A percentile compares a stretch with the other conserved stretches of the same genome.
These are phyloP conservation scores for Lasiurus cinereus DNA, from an alignment of 2,113 vertebrate genomes.

Conservation along the genomic window DNA sequence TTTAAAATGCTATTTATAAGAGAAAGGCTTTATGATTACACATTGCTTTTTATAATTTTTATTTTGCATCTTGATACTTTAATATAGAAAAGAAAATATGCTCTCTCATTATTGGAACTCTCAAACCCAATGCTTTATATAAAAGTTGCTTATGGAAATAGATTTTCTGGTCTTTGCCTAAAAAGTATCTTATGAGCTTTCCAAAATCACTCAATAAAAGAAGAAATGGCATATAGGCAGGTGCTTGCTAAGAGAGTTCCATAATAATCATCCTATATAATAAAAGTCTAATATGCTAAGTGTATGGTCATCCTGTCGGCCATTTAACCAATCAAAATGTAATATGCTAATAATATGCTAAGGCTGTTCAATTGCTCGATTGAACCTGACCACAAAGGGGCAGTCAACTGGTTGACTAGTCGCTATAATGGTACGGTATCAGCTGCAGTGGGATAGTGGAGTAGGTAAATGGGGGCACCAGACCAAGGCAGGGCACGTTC, in stretches of 20 bases:
- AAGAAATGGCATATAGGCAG: neutral
- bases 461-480: too few relatives aligned
- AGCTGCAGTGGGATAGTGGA: too few relatives aligned
- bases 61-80: conserved; percentile 33
- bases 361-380: too few relatives aligned
- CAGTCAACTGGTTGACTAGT: too few relatives aligned
- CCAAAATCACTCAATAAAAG: neutral
- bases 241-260: neutral
- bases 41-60: conserved; percentile 19
- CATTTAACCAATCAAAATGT: too few relatives aligned
- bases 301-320: too few relatives aligned
- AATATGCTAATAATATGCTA: too few relatives aligned
- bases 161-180: neutral
- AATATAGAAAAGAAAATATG: conserved; percentile 12
- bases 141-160: conserved; percentile 67
- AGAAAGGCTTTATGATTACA: neutral
- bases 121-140: neutral
- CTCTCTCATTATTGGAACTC: neutral
- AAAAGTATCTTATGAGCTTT: neutral
- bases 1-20: neutral
- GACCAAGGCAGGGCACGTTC: too few relatives aligned
- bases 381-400: too few relatives aligned
- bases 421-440: too few relatives aligned
- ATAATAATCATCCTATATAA: too few relatives aligned
- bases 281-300: too few relatives aligned